Conservation (phyloP, 2,113 vertebrate species). For the Mormoops blainvillei region DNA sequence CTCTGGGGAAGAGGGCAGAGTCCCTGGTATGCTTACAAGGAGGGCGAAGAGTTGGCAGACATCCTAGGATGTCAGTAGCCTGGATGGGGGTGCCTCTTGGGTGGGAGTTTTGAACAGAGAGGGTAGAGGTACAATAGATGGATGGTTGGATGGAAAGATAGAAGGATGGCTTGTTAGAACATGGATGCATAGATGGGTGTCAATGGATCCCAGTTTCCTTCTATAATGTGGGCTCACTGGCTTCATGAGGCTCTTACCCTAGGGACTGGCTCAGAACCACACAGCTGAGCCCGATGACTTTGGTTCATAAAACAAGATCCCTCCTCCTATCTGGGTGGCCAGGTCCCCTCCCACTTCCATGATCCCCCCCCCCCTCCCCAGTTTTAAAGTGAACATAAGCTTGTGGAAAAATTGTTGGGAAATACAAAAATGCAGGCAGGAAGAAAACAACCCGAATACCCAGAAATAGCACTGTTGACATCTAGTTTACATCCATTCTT, state of each 20-base stretch:
- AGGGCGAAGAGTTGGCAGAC: background rate
- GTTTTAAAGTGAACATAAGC: conserved; percentile 26
- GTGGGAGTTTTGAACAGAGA: background rate
- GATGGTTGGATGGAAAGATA: background rate
- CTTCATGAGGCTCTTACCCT: background rate
- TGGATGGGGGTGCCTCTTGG: background rate
- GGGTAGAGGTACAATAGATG: background rate
- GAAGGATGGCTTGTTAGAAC: background rate
- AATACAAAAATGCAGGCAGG: background rate
- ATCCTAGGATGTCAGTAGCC: background rate
- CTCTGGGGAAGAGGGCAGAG: background rate
- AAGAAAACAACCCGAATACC: background rate
- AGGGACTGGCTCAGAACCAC: background rate
- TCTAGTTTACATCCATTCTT: background rate
- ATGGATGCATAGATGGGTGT: background rate
- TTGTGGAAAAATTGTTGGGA: conserved; percentile 20
- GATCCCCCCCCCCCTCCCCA: background rate
- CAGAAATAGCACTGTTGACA: conserved; percentile 30
- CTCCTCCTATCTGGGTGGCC: background rate
- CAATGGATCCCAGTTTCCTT: background rate
- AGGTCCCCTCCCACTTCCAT: background rate
- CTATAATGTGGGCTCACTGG: background rate
- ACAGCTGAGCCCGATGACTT: background rate
- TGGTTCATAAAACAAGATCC: background rate
- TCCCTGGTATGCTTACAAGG: background rate